Percentiles rank a stretch among this genome's conserved stretches.
Conservation (phyloP, 2,113 vertebrate species). For the Terrapene triunguis region DNA sequence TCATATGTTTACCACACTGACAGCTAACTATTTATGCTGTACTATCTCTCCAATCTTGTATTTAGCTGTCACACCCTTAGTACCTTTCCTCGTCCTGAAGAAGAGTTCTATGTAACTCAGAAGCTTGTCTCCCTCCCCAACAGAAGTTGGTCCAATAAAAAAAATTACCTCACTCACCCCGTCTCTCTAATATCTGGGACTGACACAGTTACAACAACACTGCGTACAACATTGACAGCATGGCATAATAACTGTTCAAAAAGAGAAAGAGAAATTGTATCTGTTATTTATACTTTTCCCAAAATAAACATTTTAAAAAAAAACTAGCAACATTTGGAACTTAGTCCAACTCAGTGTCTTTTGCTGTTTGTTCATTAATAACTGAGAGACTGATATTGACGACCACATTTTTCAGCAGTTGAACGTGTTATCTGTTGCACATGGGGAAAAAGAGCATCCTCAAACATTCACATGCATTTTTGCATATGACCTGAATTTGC, state of each 20-base stretch:
- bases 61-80: no score
- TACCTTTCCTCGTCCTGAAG: neutral
- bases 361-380: constrained; percentile 4
- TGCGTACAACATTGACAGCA: neutral
- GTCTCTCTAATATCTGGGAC: neutral
- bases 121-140: neutral
- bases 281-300: constrained; percentile 50
- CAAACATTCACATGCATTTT: neutral
- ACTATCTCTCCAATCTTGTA: neutral
- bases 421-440: constrained; percentile 19
- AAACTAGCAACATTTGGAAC: constrained; percentile 30
- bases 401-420: constrained; percentile 3
- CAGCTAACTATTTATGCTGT: neutral
- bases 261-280: constrained; percentile 60
- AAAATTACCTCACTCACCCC: neutral
- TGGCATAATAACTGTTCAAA: neutral
- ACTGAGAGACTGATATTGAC: neutral
- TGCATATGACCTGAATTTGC: neutral
- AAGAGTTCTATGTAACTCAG: neutral
- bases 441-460: neutral
- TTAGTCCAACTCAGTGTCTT: constrained; percentile 5
- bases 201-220: no score
- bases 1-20: constrained; percentile 52
- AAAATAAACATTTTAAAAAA: constrained; percentile 38
- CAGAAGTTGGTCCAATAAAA: neutral